Evolutionary conservation across 2,797 vertebrate species (phyloP), one percentile per base, ranked within the genome.

Genomic region (Coilia nasus): DNA sequence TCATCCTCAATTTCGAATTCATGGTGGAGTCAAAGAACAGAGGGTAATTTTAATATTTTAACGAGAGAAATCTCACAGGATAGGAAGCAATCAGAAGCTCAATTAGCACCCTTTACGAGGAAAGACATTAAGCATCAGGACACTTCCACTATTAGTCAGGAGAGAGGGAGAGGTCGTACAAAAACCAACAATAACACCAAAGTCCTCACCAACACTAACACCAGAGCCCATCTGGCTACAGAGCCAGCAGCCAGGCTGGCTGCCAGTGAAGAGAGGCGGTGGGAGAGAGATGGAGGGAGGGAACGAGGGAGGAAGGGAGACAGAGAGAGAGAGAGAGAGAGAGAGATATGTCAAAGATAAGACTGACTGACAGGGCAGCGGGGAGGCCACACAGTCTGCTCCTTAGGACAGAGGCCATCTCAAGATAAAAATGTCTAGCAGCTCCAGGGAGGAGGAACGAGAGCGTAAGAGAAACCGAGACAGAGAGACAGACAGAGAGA

Each of bases 401-500:
- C 71, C 15, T 21, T 6, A 21, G 71, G 57, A 83, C 25, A 82
- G 86, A 84, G 47, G 84, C 84, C 41, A 83, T 88, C 82, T 87
- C 83, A 84, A 90, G 89, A 93, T 90, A 92, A 91, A 91, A 92
- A 91, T 87, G 85, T 89, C 92, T 87, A 88, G 85, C 84, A 81
- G 82, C 87, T 56, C 85, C 28, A 78, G 84, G 83, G 85, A 75
- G 83, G 83, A 71, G 85, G 82, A 54, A 9, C 1, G 7, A 54
- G 50, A 54, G 50, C n/a, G n/a, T n/a, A n/a, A 54, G 50, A 54
- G 50, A 54, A 6, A 54, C 9, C 1, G 50, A 47, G 46, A 47
- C 46, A 47, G 46, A 47, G 10, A 47, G 46, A 47, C n/a, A 31
- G 28, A 71, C 12, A 31, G 28, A 31, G 64, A 28, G n/a, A n/a